These are phyloP conservation scores for Melanogrammus aeglefinus DNA, from an alignment of 2,797 vertebrate genomes.

Conservation along the genomic window DNA sequence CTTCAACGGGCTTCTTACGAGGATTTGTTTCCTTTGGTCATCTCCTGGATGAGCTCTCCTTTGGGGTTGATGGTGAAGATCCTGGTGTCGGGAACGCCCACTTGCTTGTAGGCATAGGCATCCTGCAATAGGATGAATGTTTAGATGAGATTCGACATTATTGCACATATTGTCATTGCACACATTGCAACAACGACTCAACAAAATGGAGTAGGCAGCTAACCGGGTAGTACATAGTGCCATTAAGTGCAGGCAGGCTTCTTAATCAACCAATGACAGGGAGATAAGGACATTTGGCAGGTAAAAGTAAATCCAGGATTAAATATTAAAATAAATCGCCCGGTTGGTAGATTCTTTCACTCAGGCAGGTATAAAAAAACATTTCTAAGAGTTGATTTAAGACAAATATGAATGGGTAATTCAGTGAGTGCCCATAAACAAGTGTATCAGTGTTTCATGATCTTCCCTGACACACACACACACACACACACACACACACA, in stretches of 20 bases:
- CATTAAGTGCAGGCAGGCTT: no score
- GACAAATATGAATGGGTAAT: background rate
- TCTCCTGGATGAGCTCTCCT: conserved; percentile 90
- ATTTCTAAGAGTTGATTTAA: no score
- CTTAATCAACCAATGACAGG: no score
- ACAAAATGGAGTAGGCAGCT: no score
- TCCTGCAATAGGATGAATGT: conserved; percentile 71
- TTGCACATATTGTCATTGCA: no score
- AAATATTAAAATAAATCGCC: no score
- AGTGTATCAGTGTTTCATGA: background rate
- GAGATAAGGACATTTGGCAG: no score
- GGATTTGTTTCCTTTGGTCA: conserved; percentile 83
- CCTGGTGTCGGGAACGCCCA: conserved; percentile 80
- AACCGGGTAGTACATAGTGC: no score
- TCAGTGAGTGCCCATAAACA: background rate
- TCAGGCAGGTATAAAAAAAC: no score
- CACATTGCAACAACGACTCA: no score
- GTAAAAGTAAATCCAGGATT: no score
- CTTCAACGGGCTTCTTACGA: conserved; percentile 75
- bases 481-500: background rate
- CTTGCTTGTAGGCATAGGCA: conserved; percentile 84
- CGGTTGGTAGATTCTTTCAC: no score
- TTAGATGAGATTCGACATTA: background rate
- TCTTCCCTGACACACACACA: background rate
- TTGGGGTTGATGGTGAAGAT: conserved; percentile 95